phyloP scores from a whole-genome alignment of 2,797 vertebrate species.

The Poecile montanus region DNA sequence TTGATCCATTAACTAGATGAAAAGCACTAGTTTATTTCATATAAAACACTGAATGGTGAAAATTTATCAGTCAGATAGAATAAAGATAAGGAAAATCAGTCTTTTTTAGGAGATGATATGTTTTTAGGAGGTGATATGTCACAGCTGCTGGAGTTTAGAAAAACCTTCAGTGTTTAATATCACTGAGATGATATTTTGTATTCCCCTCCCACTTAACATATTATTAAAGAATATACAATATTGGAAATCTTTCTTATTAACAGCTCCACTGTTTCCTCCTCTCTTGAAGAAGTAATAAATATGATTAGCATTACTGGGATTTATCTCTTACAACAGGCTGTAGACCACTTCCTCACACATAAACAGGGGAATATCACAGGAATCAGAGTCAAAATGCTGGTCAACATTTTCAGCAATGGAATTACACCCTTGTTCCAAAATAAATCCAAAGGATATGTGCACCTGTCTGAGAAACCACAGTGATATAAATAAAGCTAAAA shows the following conservation, averaged over 20 bases:
- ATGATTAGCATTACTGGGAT: neutral
- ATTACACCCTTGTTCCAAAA: neutral
- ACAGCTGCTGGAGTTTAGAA: neutral
- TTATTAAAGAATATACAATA: neutral
- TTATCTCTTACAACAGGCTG: neutral
- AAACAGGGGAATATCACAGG: neutral
- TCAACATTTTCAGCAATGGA: neutral
- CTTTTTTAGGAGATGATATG: neutral
- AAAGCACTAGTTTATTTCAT: neutral
- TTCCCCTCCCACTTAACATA: neutral
- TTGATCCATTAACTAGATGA: neutral
- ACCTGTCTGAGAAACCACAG: neutral
- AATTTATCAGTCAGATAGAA: neutral
- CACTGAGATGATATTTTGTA: neutral
- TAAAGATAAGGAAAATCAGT: neutral
- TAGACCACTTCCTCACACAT: neutral
- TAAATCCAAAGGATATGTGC: neutral
- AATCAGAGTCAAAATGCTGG: neutral
- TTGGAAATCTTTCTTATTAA: neutral
- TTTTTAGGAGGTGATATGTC: neutral
- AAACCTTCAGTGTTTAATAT: neutral
- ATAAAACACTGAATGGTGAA: neutral
- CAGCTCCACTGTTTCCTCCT: neutral
- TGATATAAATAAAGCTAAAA: neutral
- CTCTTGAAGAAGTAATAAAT: neutral